Conservation (phyloP, 2,113 vertebrate genomes). For the Steatornis caripensis region DNA sequence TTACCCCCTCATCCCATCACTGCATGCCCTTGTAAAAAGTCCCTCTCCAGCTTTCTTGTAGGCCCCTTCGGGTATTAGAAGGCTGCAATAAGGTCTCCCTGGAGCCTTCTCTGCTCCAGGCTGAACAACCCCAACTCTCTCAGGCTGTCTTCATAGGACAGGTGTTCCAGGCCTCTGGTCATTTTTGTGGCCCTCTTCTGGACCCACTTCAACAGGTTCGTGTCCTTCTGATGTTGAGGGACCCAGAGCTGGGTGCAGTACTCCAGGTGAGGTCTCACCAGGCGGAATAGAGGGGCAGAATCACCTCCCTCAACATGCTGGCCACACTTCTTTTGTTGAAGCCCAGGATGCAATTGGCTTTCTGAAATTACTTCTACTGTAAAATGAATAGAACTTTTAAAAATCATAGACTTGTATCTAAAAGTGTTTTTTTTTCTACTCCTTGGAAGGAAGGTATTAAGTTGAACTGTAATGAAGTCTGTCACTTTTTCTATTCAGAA, state of each 20-base stretch:
- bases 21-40: fast-evolving
- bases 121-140: neutral
- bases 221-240: neutral
- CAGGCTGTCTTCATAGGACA: neutral
- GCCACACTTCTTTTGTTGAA: neutral
- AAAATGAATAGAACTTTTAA: neutral
- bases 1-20: neutral
- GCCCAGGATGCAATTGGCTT: neutral
- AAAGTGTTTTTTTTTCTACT: neutral
- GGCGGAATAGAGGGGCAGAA: neutral
- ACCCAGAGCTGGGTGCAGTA: neutral
- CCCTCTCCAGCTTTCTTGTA: neutral
- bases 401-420: neutral
- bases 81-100: neutral
- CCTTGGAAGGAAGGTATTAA: neutral
- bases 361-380: neutral
- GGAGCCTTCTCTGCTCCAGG: neutral
- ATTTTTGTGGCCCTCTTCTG: neutral
- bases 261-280: neutral
- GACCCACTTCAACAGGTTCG: fast-evolving
- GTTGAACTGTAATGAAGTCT: neutral
- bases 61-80: neutral
- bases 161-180: neutral
- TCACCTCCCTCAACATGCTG: neutral
- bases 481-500: neutral